A percentile compares a stretch with the other conserved stretches of the same genome.
These are phyloP conservation scores for Pseudomugil tenellus DNA, from an alignment of 2,797 vertebrate genomes.

Conservation along the genomic window DNA sequence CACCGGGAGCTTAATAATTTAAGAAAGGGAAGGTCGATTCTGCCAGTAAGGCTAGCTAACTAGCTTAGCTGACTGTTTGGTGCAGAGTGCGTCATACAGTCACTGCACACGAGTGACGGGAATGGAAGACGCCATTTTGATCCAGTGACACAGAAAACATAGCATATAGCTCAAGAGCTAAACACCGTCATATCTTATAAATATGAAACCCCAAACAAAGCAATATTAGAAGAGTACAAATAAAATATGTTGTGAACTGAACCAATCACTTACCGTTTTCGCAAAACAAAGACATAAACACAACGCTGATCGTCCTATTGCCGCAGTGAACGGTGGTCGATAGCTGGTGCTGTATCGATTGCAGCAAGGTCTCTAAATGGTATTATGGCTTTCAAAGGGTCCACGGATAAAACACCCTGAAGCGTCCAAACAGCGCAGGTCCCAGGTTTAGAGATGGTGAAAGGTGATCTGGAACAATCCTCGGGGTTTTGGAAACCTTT, in stretches of 20 bases:
- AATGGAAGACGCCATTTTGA: constrained; percentile 87
- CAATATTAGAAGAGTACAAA: accelerated
- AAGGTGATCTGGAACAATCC: constrained; percentile 57
- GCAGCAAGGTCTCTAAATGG: constrained; percentile 48
- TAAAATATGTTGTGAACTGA: accelerated
- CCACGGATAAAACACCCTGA: constrained; percentile 51
- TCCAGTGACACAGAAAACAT: constrained; percentile 53
- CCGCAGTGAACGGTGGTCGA: constrained; percentile 90
- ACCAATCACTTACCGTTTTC: constrained; percentile 89
- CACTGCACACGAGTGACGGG: constrained; percentile 69
- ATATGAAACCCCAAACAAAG: background rate
- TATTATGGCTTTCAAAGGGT: constrained; percentile 35
- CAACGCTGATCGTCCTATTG: constrained; percentile 95
- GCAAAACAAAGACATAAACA: constrained; percentile 99
- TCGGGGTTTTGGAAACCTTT: constrained; percentile 54
- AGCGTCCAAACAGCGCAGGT: constrained; percentile 57
- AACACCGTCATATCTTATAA: background rate
- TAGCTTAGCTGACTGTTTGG: constrained; percentile 69
- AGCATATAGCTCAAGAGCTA: constrained; percentile 11
- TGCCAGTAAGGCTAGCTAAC: constrained; percentile 43
- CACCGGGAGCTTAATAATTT: background rate
- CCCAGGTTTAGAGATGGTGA: constrained; percentile 41
- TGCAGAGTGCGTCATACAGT: constrained; percentile 85
- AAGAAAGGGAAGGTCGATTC: constrained; percentile 29
- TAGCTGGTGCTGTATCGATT: constrained; percentile 67